Percentiles rank a stretch among this genome's conserved stretches.
Conservation (phyloP, 1,140 invertebrate genomes). For the Drosophila nasuta region DNA sequence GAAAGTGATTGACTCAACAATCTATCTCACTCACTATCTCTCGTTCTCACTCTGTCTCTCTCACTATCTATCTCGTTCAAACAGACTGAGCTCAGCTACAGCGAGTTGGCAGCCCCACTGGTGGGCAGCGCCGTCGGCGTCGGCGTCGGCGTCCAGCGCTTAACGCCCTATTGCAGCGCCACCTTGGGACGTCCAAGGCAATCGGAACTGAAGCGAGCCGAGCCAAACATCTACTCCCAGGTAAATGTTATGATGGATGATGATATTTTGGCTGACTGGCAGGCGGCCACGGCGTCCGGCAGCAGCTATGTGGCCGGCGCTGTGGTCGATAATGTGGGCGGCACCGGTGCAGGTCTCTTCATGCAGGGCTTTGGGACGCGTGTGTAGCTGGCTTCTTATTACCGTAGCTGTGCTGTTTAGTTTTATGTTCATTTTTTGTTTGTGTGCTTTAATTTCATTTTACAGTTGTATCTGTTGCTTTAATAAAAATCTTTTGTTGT, state of each 20-base stretch:
- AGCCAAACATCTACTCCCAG: conserved; percentile 88
- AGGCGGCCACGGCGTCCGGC: conserved; percentile 67
- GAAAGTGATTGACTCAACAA: conserved; percentile 22
- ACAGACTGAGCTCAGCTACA: conserved; percentile 87
- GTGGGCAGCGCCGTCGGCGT: conserved; percentile 64
- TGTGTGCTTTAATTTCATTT: conserved; percentile 18
- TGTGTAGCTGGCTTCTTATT: conserved; percentile 29
- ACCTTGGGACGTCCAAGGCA: conserved; percentile 85
- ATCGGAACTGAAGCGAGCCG: conserved; percentile 85
- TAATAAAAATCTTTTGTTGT: conserved; percentile 31
- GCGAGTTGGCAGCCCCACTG: conserved; percentile 85
- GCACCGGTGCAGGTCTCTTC: conserved; percentile 42
- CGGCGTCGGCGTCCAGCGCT: conserved; percentile 78
- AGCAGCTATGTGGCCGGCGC: conserved; percentile 73
- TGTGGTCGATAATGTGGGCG: conserved; percentile 75
- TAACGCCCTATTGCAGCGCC: conserved; percentile 85
- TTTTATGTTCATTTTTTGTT: conserved; percentile 27
- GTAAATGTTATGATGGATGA: conserved; percentile 85
- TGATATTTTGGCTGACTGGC: conserved; percentile 72
- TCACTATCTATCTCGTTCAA: background rate
- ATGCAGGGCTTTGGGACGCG: conserved; percentile 69
- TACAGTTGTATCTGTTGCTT: conserved; percentile 26
- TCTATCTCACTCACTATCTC: background rate
- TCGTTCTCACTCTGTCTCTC: background rate
- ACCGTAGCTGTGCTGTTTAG: conserved; percentile 19